phyloP scores from a whole-genome alignment of 2,888 invertebrate genomes.

The Cantharis lateralis region DNA sequence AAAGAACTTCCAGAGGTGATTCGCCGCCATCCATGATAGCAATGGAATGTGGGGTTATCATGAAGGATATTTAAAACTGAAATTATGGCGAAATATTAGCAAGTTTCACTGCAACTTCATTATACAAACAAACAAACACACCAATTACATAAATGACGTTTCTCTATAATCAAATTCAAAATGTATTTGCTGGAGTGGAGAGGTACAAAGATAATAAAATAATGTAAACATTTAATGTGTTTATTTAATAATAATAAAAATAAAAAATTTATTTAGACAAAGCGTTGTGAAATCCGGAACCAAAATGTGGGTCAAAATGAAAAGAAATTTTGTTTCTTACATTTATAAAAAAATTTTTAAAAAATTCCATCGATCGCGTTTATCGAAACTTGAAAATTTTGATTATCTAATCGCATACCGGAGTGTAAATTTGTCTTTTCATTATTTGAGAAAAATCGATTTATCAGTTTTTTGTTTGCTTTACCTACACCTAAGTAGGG shows the following conservation, averaged over 20 bases:
- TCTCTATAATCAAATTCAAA: neutral
- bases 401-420: neutral
- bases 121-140: neutral
- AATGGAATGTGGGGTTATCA: conserved; percentile 39
- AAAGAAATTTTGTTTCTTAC: neutral
- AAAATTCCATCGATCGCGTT: neutral
- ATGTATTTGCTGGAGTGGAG: neutral
- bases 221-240: neutral
- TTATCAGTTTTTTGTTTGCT: neutral
- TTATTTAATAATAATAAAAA: neutral
- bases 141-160: neutral
- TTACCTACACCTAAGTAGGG: neutral
- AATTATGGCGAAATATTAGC: neutral
- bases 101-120: neutral
- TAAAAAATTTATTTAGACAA: neutral
- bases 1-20: conserved; percentile 84
- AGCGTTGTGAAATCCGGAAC: conserved; percentile 7
- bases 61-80: conserved; percentile 24
- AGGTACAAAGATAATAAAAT: neutral
- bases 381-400: neutral
- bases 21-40: conserved; percentile 56
- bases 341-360: neutral
- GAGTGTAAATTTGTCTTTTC: neutral
- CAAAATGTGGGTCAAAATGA: conserved; percentile 6
- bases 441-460: neutral